A percentile compares a stretch with the other conserved stretches of the same genome.
Evolutionary conservation across 2,113 vertebrate genomes (phyloP).

Genomic region (Fulica atra): DNA sequence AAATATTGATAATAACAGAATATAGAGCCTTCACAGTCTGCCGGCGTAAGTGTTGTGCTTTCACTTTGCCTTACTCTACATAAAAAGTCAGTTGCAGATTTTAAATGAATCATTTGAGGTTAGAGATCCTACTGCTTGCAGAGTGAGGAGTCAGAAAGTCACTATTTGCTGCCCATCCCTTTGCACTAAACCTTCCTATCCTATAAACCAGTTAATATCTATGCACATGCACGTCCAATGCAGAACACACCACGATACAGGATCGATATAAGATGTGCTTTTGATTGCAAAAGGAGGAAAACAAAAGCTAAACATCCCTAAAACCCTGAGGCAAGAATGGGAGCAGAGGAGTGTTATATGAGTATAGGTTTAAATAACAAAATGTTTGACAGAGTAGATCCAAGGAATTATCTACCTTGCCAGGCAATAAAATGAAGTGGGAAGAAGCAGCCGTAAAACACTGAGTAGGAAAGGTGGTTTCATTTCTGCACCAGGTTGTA

Average conservation of each 20-base stretch:
- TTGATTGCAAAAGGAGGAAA: background rate
- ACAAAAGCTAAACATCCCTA: background rate
- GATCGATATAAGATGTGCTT: background rate
- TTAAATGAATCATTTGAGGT: background rate
- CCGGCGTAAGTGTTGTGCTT: background rate
- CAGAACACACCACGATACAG: background rate
- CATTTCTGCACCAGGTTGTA: background rate
- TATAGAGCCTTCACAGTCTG: background rate
- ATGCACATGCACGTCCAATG: background rate
- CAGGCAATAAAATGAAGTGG: constrained; percentile 5
- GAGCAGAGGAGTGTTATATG: background rate
- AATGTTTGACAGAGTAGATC: constrained; percentile 13
- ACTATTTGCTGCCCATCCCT: background rate
- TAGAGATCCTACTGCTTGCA: background rate
- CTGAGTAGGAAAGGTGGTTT: background rate
- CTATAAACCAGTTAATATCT: background rate
- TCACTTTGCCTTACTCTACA: background rate
- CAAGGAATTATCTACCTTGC: constrained; percentile 1
- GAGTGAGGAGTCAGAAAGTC: background rate
- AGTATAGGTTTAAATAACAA: background rate
- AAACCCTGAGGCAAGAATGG: background rate
- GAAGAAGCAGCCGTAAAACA: constrained; percentile 4
- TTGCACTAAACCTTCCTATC: background rate
- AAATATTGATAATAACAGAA: background rate
- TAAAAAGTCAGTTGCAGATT: background rate